A percentile compares a stretch with the other conserved stretches of the same genome.
Evolutionary conservation across 2,113 vertebrate genomes (phyloP).

Genomic region (Kryptolebias marmoratus): DNA sequence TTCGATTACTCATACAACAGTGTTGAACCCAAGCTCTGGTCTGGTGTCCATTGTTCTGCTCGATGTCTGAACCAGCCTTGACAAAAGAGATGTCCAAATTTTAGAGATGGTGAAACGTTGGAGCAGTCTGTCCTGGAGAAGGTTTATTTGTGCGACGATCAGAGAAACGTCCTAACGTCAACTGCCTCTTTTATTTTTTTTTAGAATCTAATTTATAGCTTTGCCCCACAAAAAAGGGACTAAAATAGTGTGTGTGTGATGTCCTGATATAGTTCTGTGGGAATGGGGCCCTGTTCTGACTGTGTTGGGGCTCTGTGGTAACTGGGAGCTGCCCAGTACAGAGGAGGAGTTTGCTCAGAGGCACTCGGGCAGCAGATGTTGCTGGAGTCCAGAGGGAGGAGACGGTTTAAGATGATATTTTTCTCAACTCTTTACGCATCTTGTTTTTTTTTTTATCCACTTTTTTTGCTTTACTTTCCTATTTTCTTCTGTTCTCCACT

Average conservation of each 20-base stretch:
- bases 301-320: constrained; percentile 8
- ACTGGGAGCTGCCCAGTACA: constrained; percentile 28
- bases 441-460: neutral
- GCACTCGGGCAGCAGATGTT: constrained; percentile 27
- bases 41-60: too few relatives aligned
- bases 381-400: neutral
- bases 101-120: too few relatives aligned
- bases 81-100: too few relatives aligned
- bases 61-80: too few relatives aligned
- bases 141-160: too few relatives aligned
- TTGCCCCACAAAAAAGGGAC: constrained; percentile 48
- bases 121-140: too few relatives aligned
- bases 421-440: neutral
- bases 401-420: neutral
- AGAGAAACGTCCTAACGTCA: constrained; percentile 10
- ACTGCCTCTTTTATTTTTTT: constrained; percentile 32
- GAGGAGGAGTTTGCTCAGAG: constrained; percentile 19
- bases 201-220: constrained; percentile 55
- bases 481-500: too few relatives aligned
- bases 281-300: constrained; percentile 38
- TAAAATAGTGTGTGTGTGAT: constrained; percentile 1
- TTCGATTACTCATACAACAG: too few relatives aligned
- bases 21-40: too few relatives aligned
- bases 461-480: neutral
- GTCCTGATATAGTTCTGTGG: constrained; percentile 60